Evolutionary conservation across 1,140 invertebrate genomes (phyloP).

Genomic region (Magallana gigas): DNA sequence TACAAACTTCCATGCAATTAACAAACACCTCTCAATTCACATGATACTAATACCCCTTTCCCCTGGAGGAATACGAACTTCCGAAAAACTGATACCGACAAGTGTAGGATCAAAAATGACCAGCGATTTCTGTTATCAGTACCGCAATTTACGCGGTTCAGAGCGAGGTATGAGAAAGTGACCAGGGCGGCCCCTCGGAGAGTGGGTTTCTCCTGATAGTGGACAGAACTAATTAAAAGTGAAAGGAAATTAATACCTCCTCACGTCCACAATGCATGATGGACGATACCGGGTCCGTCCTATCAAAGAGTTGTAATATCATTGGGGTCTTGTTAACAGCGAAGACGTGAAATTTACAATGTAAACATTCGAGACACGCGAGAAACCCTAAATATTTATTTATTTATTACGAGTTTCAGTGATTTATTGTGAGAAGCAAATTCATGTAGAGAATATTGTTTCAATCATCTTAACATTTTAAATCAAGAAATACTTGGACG

Average conservation of each 20-base stretch:
- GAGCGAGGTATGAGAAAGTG: conserved; percentile 30
- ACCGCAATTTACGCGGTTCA: conserved; percentile 26
- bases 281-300: neutral
- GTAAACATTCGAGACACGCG: conserved; percentile 3
- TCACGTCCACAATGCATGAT: neutral
- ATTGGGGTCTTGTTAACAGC: conserved; percentile 6
- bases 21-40: neutral
- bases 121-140: neutral
- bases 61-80: conserved; percentile 9
- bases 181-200: conserved; percentile 24
- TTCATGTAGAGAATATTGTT: no score
- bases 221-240: conserved; percentile 36
- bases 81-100: conserved; percentile 30
- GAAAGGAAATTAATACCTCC: conserved; percentile 34
- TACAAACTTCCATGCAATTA: neutral
- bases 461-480: no score
- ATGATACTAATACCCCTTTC: neutral
- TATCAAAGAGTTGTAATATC: conserved; percentile 19
- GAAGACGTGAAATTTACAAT: conserved; percentile 37
- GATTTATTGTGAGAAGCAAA: no score
- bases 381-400: neutral
- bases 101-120: conserved; percentile 20
- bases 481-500: no score
- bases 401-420: neutral
- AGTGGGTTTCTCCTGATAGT: conserved; percentile 6